A percentile compares a stretch with the other conserved stretches of the same genome.
phyloP scores from a whole-genome alignment of 2,113 vertebrate genomes.

The Pseudorhombus dupliciocellatus region DNA sequence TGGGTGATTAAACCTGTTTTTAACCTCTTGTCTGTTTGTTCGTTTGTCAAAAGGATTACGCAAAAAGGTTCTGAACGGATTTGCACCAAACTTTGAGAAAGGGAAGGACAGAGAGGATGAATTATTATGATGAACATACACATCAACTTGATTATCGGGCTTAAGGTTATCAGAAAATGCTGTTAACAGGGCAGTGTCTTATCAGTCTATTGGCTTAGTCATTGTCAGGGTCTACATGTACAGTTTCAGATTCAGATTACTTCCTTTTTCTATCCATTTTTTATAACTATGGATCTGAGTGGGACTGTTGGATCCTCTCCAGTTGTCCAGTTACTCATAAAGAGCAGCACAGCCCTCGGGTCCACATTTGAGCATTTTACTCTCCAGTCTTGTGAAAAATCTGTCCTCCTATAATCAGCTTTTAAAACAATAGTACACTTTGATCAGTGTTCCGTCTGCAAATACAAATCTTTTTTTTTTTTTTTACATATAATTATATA shows the following conservation, averaged over 20 bases:
- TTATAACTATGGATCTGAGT: background rate
- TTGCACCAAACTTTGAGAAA: background rate
- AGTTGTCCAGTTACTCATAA: constrained; percentile 27
- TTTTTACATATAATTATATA: background rate
- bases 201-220: no score
- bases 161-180: no score
- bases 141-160: no score
- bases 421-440: background rate
- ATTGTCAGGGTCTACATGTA: background rate
- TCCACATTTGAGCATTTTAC: constrained; percentile 8
- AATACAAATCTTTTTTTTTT: background rate
- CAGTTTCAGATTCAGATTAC: background rate
- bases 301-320: background rate
- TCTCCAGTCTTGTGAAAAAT: constrained; percentile 10
- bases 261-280: background rate
- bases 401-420: background rate
- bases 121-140: no score
- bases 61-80: background rate
- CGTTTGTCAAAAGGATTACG: background rate
- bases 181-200: no score
- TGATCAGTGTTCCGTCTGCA: background rate
- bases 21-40: background rate
- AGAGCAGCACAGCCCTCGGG: background rate
- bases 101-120: background rate
- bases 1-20: constrained; percentile 24